phyloP scores from a whole-genome alignment of 1,140 invertebrate genomes.

The Drosophila bipectinata region DNA sequence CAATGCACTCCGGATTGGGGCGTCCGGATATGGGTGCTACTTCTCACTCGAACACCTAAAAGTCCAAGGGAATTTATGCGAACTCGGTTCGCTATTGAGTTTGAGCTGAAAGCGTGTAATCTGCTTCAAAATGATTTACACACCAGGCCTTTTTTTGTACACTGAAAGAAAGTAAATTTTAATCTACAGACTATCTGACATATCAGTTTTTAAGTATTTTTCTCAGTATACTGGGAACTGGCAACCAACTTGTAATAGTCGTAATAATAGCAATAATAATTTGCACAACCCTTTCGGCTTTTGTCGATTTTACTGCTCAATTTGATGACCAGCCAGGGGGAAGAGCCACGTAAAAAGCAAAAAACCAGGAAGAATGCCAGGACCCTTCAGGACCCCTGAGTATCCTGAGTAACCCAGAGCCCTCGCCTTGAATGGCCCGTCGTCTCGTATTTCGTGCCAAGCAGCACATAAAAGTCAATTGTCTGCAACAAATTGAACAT shows the following conservation, averaged over 20 bases:
- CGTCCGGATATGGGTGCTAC: neutral
- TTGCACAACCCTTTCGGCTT: constrained; percentile 72
- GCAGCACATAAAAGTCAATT: constrained; percentile 64
- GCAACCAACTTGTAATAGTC: constrained; percentile 58
- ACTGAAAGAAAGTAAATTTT: neutral
- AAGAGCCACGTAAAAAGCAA: constrained; percentile 2
- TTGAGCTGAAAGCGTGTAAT: constrained; percentile 31
- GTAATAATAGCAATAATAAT: constrained; percentile 77
- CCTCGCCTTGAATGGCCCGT: too few species aligned
- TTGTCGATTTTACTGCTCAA: constrained; percentile 71
- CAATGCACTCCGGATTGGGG: constrained; percentile 8
- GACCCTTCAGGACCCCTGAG: neutral
- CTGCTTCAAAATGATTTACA: constrained; percentile 61
- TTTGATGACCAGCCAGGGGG: constrained; percentile 54
- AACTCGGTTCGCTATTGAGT: neutral
- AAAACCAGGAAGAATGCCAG: neutral
- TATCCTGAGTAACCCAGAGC: neutral
- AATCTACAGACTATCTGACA: neutral
- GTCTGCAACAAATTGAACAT: constrained; percentile 65
- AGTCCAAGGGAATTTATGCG: constrained; percentile 54
- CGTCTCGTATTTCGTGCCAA: neutral
- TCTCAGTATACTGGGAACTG: neutral
- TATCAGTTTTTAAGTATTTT: neutral
- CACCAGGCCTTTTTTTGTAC: constrained; percentile 16
- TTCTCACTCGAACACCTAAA: constrained; percentile 44